These are phyloP conservation scores for Gymnobelideus leadbeateri DNA, from an alignment of 2,113 vertebrate species.

Conservation along the genomic window DNA sequence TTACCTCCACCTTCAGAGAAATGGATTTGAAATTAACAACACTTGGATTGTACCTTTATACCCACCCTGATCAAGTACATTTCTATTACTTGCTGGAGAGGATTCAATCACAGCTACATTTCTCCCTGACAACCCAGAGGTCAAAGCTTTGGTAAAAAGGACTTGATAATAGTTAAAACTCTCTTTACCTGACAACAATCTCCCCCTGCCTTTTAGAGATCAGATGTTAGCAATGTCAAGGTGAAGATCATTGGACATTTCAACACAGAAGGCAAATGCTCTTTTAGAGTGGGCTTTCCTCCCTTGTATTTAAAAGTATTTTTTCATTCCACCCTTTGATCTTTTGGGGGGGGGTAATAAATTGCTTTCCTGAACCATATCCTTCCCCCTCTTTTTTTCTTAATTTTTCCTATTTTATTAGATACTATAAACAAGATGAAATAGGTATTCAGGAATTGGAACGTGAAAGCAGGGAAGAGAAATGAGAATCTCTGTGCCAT, in stretches of 20 bases:
- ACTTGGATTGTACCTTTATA: background rate
- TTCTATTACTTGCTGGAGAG: background rate
- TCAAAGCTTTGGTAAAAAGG: background rate
- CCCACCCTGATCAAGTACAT: background rate
- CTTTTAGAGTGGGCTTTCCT: background rate
- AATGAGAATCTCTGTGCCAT: background rate
- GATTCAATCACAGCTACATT: background rate
- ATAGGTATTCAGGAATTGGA: background rate
- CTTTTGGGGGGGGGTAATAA: background rate
- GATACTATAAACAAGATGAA: background rate
- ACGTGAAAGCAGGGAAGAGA: background rate
- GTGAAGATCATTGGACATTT: background rate
- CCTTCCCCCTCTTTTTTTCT: background rate
- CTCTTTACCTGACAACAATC: no score
- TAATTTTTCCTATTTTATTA: background rate
- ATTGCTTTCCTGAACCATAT: background rate
- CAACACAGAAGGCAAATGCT: background rate
- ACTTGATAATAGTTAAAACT: background rate
- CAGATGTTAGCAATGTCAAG: background rate
- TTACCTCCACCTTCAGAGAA: background rate
- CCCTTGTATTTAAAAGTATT: background rate
- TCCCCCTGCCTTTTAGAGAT: background rate
- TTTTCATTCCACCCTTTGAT: background rate
- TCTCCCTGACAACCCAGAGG: background rate
- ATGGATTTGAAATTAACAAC: background rate